phyloP scores from a whole-genome alignment of 1,140 invertebrate species.

The Neodiprion pinetum region DNA sequence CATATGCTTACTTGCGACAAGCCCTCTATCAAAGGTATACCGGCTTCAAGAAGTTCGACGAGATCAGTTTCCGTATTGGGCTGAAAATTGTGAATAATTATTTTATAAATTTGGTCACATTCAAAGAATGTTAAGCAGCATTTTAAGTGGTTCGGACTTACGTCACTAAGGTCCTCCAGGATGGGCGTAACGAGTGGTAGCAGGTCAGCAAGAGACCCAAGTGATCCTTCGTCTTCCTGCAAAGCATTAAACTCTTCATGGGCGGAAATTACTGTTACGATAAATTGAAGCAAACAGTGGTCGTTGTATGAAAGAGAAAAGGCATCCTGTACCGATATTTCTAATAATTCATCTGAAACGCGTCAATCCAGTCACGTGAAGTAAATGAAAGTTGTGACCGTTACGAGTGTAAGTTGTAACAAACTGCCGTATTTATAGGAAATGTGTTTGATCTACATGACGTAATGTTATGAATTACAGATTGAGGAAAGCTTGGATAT shows the following conservation, averaged over 20 bases:
- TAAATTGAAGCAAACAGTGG: not conserved
- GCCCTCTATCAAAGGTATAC: slow-evolving; percentile 50
- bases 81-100: slow-evolving; percentile 38
- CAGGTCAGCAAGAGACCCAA: slow-evolving; percentile 46
- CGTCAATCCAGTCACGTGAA: not conserved
- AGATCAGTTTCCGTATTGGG: slow-evolving; percentile 52
- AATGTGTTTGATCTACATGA: too few relatives aligned
- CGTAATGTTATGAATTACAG: too few relatives aligned
- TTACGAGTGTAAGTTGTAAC: not conserved
- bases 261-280: slow-evolving; percentile 24
- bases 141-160: slow-evolving; percentile 30
- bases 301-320: not conserved
- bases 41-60: slow-evolving; percentile 42
- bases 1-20: slow-evolving; percentile 45
- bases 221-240: slow-evolving; percentile 42
- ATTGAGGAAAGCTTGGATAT: too few relatives aligned
- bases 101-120: not conserved
- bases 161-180: slow-evolving; percentile 56
- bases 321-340: not conserved
- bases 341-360: not conserved
- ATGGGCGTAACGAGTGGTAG: slow-evolving; percentile 49
- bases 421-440: too few relatives aligned
- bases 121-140: not conserved
- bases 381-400: not conserved
- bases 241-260: slow-evolving; percentile 5